Conservation (phyloP, 2,113 vertebrate species). For the Macaca mulatta region DNA sequence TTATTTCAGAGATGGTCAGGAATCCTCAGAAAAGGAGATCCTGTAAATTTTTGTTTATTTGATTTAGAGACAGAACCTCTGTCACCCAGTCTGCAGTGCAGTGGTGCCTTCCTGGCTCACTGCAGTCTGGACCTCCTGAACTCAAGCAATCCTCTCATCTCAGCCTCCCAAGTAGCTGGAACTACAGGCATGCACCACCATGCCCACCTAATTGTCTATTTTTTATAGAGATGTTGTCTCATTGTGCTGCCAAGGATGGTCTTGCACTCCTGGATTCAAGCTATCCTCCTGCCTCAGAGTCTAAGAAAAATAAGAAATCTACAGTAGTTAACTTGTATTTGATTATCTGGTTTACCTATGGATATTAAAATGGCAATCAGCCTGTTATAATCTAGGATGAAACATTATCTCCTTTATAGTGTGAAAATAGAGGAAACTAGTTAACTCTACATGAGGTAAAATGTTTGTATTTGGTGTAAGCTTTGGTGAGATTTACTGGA, state of each 20-base stretch:
- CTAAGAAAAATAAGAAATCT: neutral
- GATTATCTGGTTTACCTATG: neutral
- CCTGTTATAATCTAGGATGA: neutral
- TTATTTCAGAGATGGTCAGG: neutral
- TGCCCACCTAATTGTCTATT: too few species aligned
- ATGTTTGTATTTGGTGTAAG: neutral
- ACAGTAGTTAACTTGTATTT: neutral
- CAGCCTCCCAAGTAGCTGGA: too few species aligned
- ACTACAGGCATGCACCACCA: too few species aligned
- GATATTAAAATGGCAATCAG: neutral
- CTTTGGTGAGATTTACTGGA: neutral
- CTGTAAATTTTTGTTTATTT: neutral
- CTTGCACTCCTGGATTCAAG: too few species aligned
- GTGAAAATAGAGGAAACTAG: neutral
- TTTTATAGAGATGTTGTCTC: too few species aligned
- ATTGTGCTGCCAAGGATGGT: too few species aligned
- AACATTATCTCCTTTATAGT: neutral
- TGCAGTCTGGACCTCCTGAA: too few species aligned
- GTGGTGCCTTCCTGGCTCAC: too few species aligned
- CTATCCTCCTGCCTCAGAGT: too few species aligned
- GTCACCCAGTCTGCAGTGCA: too few species aligned
- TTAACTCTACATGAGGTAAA: neutral
- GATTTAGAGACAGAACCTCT: too few species aligned
- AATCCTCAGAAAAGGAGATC: neutral
- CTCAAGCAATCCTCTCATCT: too few species aligned